Percentiles rank a stretch among this genome's conserved stretches.
Evolutionary conservation across 2,888 invertebrate genomes (phyloP).

Genomic region (Drymonia ruficornis): DNA sequence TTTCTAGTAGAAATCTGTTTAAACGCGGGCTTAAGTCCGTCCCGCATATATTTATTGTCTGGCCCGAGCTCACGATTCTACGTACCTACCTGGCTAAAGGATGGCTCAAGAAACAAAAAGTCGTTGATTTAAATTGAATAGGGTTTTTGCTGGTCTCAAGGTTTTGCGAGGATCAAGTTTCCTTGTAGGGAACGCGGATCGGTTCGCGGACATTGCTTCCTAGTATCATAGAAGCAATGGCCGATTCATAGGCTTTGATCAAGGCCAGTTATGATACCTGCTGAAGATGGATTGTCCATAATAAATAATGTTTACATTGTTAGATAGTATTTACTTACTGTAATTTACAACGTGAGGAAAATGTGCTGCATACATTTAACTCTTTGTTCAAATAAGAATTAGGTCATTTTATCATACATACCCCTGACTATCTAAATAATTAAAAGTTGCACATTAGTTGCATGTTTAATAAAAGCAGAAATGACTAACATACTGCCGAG

Average conservation of each 20-base stretch:
- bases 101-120: constrained; percentile 49
- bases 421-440: constrained; percentile 7
- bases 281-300: background rate
- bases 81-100: constrained; percentile 27
- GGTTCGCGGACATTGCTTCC: constrained; percentile 36
- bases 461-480: constrained; percentile 7
- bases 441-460: constrained; percentile 5
- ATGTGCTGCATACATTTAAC: background rate
- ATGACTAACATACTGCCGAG: constrained; percentile 7
- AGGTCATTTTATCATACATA: background rate
- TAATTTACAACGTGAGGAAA: too few species aligned
- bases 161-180: constrained; percentile 58
- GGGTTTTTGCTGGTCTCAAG: constrained; percentile 61
- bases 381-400: background rate
- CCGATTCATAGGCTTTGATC: constrained; percentile 9
- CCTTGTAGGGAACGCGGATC: constrained; percentile 54
- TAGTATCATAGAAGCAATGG: constrained; percentile 17
- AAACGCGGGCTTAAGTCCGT: background rate
- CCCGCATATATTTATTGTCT: background rate
- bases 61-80: constrained; percentile 39
- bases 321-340: too few species aligned
- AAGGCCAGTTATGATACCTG: constrained; percentile 6
- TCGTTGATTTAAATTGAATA: constrained; percentile 50
- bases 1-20: too few species aligned
- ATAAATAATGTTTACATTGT: too few species aligned